A percentile compares a stretch with the other conserved stretches of the same genome.
Conservation (phyloP, 2,113 vertebrate species). For the Lontra canadensis region DNA sequence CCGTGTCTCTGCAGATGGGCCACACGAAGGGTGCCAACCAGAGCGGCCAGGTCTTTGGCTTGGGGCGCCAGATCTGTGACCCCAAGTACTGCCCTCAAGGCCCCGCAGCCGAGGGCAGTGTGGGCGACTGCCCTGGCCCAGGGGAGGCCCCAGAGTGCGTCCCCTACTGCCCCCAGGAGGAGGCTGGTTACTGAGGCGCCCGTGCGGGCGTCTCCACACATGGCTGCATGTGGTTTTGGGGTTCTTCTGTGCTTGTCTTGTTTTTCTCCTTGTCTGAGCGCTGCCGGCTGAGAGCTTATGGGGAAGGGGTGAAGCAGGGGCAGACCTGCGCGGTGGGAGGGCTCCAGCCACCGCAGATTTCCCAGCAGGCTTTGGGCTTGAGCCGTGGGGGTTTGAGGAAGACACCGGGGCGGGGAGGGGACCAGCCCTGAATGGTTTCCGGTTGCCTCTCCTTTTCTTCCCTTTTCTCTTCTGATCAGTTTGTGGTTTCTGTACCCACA, state of each 20-base stretch:
- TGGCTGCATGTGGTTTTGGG: neutral
- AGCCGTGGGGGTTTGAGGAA: neutral
- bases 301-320: neutral
- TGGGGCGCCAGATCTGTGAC: constrained; percentile 97
- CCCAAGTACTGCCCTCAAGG: constrained; percentile 94
- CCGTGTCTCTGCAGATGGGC: constrained; percentile 97
- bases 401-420: neutral
- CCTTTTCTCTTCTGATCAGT: neutral
- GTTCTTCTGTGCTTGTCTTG: neutral
- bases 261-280: neutral
- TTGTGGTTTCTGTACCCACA: constrained; percentile 51
- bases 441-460: neutral
- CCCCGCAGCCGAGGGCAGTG: constrained; percentile 30
- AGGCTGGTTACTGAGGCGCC: constrained; percentile 71
- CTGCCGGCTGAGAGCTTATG: neutral
- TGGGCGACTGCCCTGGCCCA: neutral
- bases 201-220: rapidly evolving
- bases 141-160: constrained; percentile 51
- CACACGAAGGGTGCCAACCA: constrained; percentile 93
- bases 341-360: neutral
- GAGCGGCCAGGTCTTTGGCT: constrained; percentile 94
- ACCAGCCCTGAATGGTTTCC: neutral
- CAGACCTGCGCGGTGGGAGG: rapidly evolving
- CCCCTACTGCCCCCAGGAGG: constrained; percentile 76
- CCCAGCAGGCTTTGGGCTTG: neutral